Conservation (phyloP, 2,888 invertebrate species). For the Hesperia comma region DNA sequence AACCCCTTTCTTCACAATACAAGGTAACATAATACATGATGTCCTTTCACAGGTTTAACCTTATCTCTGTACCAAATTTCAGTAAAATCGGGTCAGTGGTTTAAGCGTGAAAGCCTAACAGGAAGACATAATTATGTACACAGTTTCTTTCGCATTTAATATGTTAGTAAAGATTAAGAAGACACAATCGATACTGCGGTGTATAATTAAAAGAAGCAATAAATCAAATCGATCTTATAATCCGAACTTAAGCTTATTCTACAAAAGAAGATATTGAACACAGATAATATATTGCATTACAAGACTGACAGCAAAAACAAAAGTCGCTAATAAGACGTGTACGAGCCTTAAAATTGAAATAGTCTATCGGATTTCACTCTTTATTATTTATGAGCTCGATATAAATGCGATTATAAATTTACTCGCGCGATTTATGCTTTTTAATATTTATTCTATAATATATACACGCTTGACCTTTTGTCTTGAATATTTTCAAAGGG, state of each 20-base stretch:
- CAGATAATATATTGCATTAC: background rate
- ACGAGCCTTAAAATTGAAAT: conserved; percentile 39
- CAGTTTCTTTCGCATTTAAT: no score
- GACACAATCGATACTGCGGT: no score
- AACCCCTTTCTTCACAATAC: no score
- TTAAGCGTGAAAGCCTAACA: no score
- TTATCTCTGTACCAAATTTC: no score
- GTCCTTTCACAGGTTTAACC: no score
- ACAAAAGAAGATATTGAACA: background rate
- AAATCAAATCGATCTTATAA: background rate
- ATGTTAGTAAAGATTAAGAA: no score
- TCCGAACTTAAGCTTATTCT: background rate
- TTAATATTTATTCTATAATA: conserved; percentile 34
- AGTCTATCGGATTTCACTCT: conserved; percentile 39
- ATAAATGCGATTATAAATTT: conserved; percentile 49
- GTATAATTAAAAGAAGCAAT: conserved; percentile 1
- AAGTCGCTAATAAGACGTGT: conserved; percentile 36
- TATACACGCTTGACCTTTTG: conserved; percentile 57
- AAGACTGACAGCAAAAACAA: background rate
- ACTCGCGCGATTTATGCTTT: conserved; percentile 38
- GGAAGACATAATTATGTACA: no score
- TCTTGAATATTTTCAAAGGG: conserved; percentile 60
- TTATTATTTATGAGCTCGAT: conserved; percentile 44
- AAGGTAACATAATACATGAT: no score
- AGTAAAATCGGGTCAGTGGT: no score